phyloP scores from a whole-genome alignment of 2,797 vertebrate genomes.

The Siniperca undulata region DNA sequence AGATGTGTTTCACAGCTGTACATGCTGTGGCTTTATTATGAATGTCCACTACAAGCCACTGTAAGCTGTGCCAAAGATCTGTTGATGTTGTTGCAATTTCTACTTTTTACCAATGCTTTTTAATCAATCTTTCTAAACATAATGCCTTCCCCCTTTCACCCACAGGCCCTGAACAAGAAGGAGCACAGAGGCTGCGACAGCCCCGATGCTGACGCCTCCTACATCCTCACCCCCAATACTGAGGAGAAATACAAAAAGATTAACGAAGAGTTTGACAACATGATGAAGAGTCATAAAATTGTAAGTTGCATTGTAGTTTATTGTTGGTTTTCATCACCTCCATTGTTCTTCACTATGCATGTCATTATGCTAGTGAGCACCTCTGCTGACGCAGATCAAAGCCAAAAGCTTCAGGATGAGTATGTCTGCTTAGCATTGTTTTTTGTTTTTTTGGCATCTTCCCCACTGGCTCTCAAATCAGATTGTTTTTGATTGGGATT shows the following conservation, averaged over 20 bases:
- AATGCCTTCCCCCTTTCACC: constrained; percentile 50
- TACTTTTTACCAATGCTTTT: constrained; percentile 85
- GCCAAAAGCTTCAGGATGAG: not conserved
- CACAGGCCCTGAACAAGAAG: constrained; percentile 98
- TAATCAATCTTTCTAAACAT: constrained; percentile 64
- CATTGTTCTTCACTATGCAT: not conserved
- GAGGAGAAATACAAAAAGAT: constrained; percentile 99
- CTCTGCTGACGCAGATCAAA: not conserved
- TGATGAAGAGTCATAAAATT: constrained; percentile 99
- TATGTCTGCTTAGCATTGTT: not conserved
- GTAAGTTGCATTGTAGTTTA: constrained; percentile 74
- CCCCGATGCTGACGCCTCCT: constrained; percentile 93
- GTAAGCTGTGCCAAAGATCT: not conserved
- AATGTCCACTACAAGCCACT: constrained; percentile 6
- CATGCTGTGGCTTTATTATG: not conserved
- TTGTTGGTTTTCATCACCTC: not conserved
- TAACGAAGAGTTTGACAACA: constrained; percentile 99
- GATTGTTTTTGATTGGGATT: not conserved
- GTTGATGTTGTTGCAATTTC: constrained; percentile 79
- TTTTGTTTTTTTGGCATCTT: too few species aligned
- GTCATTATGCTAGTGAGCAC: too few species aligned
- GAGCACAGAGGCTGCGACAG: constrained; percentile 97
- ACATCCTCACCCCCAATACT: constrained; percentile 94
- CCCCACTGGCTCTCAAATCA: not conserved
- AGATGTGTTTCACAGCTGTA: not conserved